A percentile compares a stretch with the other conserved stretches of the same genome.
Conservation (phyloP, 2,797 vertebrate genomes). For the Cirrhinus mrigala region DNA sequence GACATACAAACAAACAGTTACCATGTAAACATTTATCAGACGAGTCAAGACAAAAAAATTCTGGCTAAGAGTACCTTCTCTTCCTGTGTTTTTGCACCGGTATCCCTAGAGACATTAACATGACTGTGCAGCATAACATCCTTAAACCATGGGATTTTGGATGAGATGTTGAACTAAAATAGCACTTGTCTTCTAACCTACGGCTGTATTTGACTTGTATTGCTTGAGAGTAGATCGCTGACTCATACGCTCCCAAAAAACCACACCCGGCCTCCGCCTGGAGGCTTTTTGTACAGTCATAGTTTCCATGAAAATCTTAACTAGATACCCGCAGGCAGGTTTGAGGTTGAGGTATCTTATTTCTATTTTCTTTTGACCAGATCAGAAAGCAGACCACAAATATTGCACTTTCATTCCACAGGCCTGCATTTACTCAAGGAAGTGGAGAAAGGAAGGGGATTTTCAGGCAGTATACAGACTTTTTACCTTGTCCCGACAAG, state of each 20-base stretch:
- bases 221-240: not conserved
- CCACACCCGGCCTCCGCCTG: not conserved
- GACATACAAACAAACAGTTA: constrained; percentile 22
- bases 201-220: not conserved
- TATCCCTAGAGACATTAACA: not conserved
- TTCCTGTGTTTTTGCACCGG: not conserved
- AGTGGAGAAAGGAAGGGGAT: constrained; percentile 34
- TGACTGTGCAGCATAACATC: constrained; percentile 4
- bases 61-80: not conserved
- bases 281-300: constrained; percentile 14
- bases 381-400: not conserved
- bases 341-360: not conserved
- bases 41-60: not conserved
- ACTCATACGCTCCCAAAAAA: constrained; percentile 19
- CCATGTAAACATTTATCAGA: not conserved
- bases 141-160: not conserved
- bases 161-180: constrained; percentile 21
- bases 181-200: not conserved
- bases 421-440: constrained; percentile 32
- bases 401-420: not conserved
- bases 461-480: constrained; percentile 6
- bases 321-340: not conserved
- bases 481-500: constrained; percentile 10
- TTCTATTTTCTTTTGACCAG: not conserved
- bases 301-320: constrained; percentile 25